Evolutionary conservation across 2,888 invertebrate genomes (phyloP).

Genomic region (Mesoligia furuncula): DNA sequence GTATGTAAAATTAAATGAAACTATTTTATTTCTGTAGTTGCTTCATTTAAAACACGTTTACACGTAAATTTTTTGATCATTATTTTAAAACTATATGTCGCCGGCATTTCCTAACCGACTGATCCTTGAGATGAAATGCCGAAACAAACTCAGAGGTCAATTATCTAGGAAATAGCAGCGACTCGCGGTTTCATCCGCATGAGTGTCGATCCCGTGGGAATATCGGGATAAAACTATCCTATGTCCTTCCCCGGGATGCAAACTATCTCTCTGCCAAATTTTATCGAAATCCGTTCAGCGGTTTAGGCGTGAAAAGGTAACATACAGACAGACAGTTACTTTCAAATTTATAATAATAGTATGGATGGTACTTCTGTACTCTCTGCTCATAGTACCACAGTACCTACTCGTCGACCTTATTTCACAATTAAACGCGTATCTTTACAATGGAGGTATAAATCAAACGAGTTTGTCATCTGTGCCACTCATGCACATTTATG

Average conservation of each 20-base stretch:
- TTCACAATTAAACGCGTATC: constrained; percentile 79
- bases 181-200: no score
- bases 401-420: constrained; percentile 78
- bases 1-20: not conserved
- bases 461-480: constrained; percentile 79
- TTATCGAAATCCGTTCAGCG: no score
- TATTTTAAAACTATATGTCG: not conserved
- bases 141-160: no score
- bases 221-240: no score
- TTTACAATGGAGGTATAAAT: constrained; percentile 84
- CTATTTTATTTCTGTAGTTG: not conserved
- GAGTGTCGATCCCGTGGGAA: no score
- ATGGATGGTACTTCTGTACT: constrained; percentile 40
- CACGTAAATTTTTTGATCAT: not conserved
- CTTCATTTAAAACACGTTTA: not conserved
- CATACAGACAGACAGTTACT: no score
- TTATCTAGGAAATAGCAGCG: no score
- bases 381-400: not conserved
- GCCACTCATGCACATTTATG: constrained; percentile 63
- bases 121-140: not conserved
- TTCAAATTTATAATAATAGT: no score
- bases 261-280: no score
- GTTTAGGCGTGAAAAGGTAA: no score
- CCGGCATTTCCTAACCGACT: not conserved
- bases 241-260: no score